Base-by-base conservation (phyloP, 2,797 vertebrate species). In the Tragopan temminckii region DNA sequence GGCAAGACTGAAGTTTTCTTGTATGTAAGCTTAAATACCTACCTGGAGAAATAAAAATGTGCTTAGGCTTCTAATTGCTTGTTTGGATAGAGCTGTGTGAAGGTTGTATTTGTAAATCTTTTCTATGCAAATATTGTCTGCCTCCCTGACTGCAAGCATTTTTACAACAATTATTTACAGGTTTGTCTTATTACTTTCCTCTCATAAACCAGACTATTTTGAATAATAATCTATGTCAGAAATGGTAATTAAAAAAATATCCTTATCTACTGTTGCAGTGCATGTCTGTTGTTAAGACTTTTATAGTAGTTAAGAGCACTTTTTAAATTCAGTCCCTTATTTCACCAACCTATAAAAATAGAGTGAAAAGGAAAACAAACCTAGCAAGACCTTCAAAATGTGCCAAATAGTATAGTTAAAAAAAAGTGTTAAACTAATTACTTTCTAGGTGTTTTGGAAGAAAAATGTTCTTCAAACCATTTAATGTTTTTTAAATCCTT, bases 151-250 rank as follows among this genome's bases (percentile, higher is more conserved):
- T 95, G 76, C 94, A 95, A 97, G 95, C 94, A 66, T 92, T 97
- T 98, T 97, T 98, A 97, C 82, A 96, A 87, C 94, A 94, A 80
- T 97, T 97, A 96, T 96, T 97, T 97, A 97, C 94, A 97, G 92
- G 93, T 89, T 97, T 92, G 81, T 91, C 90, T 96, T 97, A 97
- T 94, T 96, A 89, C 95, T 91, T 94, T 96, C 81, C 90, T 96
- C 95, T 94, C 94, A 80, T 94, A 90, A 95, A 97, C 81, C 66
- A 92, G 77, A 79, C 77, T 88, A 89, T 95, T 97, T 97, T 95
- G 97, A 97, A 97, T 97, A 97, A 95, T 93, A 93, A 90, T 96
- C 97, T 94, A 69, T 96, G 94, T 97, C 94, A 97, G 95, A 97
- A 97, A 92, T 95, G 40, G 93, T 97, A 92, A 97, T 97, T 97